Evolutionary conservation across 2,888 invertebrate species (phyloP).

Genomic region (Macaria notata): DNA sequence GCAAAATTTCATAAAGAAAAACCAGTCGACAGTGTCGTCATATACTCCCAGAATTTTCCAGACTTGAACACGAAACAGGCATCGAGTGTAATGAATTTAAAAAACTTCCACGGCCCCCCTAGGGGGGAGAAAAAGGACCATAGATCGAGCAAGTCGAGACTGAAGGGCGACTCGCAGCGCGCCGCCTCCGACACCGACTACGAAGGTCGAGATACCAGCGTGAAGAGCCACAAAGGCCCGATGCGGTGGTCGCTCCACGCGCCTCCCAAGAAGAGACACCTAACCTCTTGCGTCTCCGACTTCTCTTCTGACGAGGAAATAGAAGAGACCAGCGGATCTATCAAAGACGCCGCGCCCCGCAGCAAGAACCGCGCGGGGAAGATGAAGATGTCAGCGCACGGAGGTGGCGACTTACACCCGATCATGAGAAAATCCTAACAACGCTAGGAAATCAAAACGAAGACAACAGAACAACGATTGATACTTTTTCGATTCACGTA

Average conservation of each 20-base stretch:
- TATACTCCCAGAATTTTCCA: conserved; percentile 76
- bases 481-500: conserved; percentile 10
- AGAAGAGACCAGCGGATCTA: conserved; percentile 51
- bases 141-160: conserved; percentile 55
- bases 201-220: conserved; percentile 55
- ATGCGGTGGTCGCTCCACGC: conserved; percentile 67
- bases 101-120: conserved; percentile 80
- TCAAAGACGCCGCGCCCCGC: conserved; percentile 63
- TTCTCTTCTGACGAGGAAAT: conserved; percentile 70
- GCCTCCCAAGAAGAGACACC: conserved; percentile 69
- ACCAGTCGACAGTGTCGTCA: conserved; percentile 68
- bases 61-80: conserved; percentile 65
- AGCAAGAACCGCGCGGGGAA: conserved; percentile 60
- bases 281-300: conserved; percentile 66
- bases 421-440: conserved; percentile 68
- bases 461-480: no score
- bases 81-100: conserved; percentile 73
- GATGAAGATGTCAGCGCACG: conserved; percentile 68
- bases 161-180: conserved; percentile 60
- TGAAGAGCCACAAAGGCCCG: conserved; percentile 59
- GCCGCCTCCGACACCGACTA: conserved; percentile 74
- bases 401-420: conserved; percentile 71
- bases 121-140: conserved; percentile 80
- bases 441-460: background rate
- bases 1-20: conserved; percentile 73